Conservation (phyloP, 2,888 invertebrate species). For the Cynaeus angustus region DNA sequence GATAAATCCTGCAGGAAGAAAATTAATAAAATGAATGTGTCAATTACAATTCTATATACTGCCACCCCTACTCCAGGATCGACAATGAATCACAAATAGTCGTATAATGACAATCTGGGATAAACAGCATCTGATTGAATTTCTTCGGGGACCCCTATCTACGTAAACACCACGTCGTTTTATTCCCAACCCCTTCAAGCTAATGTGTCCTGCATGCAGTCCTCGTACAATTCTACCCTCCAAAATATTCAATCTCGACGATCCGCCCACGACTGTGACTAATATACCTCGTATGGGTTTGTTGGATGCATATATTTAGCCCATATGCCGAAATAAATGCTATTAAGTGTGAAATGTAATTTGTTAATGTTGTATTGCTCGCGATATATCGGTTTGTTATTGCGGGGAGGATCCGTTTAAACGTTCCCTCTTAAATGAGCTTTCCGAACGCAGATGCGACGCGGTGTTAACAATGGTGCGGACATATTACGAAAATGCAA, state of each 20-base stretch:
- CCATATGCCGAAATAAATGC: slow-evolving; percentile 69
- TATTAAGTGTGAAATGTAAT: slow-evolving; percentile 69
- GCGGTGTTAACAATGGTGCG: slow-evolving; percentile 56
- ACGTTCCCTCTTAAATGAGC: slow-evolving; percentile 63
- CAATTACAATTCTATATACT: slow-evolving; percentile 30
- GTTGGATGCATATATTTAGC: slow-evolving; percentile 71
- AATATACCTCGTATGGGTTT: slow-evolving; percentile 59
- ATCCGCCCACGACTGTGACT: slow-evolving; percentile 69
- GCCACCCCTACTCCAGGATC: background rate
- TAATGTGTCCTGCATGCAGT: slow-evolving; percentile 60
- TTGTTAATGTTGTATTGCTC: slow-evolving; percentile 68
- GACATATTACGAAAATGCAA: background rate
- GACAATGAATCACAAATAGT: slow-evolving; percentile 67
- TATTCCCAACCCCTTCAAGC: slow-evolving; percentile 61
- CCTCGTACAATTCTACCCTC: slow-evolving; percentile 54
- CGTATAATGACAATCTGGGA: slow-evolving; percentile 66
- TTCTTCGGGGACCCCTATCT: slow-evolving; percentile 49
- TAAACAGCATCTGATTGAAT: slow-evolving; percentile 68
- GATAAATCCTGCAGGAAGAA: background rate
- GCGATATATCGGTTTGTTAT: slow-evolving; percentile 68
- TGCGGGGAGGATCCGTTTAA: slow-evolving; percentile 67
- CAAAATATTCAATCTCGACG: slow-evolving; percentile 55
- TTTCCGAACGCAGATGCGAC: slow-evolving; percentile 65
- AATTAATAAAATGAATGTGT: slow-evolving; percentile 10
- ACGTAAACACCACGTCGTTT: slow-evolving; percentile 54